phyloP scores from a whole-genome alignment of 2,797 vertebrate species.

The Pangasius larnaudii region DNA sequence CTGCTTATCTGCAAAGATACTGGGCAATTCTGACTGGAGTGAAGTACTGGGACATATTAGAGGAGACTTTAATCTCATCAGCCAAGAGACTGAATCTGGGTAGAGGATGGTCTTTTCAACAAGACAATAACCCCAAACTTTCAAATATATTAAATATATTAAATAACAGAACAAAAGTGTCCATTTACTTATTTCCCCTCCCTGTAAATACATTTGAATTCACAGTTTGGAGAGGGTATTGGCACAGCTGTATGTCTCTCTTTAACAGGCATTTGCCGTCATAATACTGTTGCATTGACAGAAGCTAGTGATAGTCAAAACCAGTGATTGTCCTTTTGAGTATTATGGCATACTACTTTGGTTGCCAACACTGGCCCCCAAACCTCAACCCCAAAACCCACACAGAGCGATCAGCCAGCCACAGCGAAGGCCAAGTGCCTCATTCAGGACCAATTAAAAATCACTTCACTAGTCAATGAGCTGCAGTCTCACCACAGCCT shows the following conservation, averaged over 20 bases:
- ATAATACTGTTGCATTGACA: constrained; percentile 2
- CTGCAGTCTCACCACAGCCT: constrained; percentile 73
- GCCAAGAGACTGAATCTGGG: neutral
- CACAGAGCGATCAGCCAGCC: constrained; percentile 58
- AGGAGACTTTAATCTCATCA: neutral
- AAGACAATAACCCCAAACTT: neutral
- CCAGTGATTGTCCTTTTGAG: constrained; percentile 29
- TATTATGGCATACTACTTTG: constrained; percentile 34
- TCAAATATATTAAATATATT: neutral
- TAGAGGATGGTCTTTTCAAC: neutral
- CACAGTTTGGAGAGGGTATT: neutral
- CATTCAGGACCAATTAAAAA: constrained; percentile 73
- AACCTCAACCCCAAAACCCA: constrained; percentile 49
- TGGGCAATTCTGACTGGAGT: neutral
- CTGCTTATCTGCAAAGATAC: neutral
- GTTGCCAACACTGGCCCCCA: constrained; percentile 39
- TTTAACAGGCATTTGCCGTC: neutral
- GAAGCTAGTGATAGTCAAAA: constrained; percentile 8
- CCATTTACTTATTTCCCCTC: neutral
- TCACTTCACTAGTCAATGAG: constrained; percentile 65
- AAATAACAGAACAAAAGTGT: neutral
- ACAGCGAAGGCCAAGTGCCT: constrained; percentile 56
- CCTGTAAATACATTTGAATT: neutral
- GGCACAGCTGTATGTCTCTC: neutral
- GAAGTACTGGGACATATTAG: neutral